phyloP scores from a whole-genome alignment of 1,140 invertebrate species.

The Eumeta japonica region DNA sequence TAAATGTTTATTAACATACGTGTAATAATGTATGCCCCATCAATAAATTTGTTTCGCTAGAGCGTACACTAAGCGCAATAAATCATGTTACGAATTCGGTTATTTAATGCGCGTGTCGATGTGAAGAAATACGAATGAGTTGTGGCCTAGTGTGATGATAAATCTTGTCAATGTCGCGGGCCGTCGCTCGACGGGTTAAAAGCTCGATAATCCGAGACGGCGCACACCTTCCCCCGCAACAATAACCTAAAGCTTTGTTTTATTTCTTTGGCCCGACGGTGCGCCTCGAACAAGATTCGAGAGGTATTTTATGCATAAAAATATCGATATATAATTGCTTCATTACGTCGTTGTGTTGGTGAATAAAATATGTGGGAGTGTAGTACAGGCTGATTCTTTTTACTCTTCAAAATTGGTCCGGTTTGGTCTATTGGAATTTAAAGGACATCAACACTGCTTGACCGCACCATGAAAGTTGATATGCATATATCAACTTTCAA shows the following conservation, averaged over 20 bases:
- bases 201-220: conserved; percentile 54
- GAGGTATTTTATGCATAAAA: conserved; percentile 57
- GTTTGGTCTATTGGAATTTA: too few species aligned
- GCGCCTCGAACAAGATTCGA: conserved; percentile 42
- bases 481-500: too few species aligned
- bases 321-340: conserved; percentile 59
- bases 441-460: too few species aligned
- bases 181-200: conserved; percentile 54
- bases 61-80: too few species aligned
- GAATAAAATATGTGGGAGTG: conserved; percentile 57
- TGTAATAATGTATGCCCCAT: too few species aligned
- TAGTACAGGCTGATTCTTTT: conserved; percentile 37
- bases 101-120: too few species aligned
- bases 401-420: too few species aligned
- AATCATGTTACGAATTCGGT: too few species aligned
- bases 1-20: too few species aligned
- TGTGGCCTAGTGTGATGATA: conserved; percentile 51
- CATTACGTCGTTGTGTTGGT: conserved; percentile 56
- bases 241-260: conserved; percentile 50
- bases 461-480: too few species aligned
- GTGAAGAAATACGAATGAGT: conserved; percentile 49
- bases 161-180: conserved; percentile 50
- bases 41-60: too few species aligned
- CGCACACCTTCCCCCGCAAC: conserved; percentile 46
- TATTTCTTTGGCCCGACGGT: conserved; percentile 39